Evolutionary conservation across 2,797 vertebrate genomes (phyloP).

Genomic region (Pyrrhura leucotis): DNA sequence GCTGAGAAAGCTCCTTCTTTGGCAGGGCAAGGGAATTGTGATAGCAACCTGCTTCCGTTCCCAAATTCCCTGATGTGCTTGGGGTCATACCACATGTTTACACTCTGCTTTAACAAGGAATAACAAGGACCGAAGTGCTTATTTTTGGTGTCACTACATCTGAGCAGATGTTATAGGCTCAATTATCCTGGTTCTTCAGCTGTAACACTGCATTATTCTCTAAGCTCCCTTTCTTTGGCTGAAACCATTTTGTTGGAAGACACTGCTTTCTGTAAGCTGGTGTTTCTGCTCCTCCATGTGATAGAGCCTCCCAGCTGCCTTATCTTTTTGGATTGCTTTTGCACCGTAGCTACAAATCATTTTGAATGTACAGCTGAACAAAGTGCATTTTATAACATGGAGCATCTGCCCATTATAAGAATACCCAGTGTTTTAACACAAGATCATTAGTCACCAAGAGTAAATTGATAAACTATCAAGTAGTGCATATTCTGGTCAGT

Average conservation of each 20-base stretch:
- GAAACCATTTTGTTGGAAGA: constrained; percentile 2
- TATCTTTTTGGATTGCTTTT: constrained; percentile 17
- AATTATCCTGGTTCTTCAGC: constrained; percentile 4
- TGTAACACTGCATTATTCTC: constrained; percentile 11
- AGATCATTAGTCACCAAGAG: not conserved
- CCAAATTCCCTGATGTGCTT: not conserved
- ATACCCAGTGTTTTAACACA: not conserved
- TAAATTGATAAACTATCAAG: not conserved
- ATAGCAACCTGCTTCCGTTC: not conserved
- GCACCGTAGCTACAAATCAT: not conserved
- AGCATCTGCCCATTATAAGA: not conserved
- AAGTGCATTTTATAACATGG: not conserved
- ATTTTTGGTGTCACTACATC: constrained; percentile 18
- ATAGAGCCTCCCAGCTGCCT: not conserved
- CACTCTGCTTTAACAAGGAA: constrained; percentile 8
- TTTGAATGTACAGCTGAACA: not conserved
- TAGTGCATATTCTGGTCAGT: not conserved
- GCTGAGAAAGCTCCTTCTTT: constrained; percentile 5
- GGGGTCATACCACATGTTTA: not conserved
- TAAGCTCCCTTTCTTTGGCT: not conserved
- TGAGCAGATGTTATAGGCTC: constrained; percentile 13
- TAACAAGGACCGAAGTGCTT: constrained; percentile 12
- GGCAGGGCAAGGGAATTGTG: not conserved
- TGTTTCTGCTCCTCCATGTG: not conserved
- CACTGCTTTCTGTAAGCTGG: not conserved